Evolutionary conservation across 2,113 vertebrate species (phyloP), one percentile per base, ranked within the genome.

Genomic region (Salvelinus fontinalis): DNA sequence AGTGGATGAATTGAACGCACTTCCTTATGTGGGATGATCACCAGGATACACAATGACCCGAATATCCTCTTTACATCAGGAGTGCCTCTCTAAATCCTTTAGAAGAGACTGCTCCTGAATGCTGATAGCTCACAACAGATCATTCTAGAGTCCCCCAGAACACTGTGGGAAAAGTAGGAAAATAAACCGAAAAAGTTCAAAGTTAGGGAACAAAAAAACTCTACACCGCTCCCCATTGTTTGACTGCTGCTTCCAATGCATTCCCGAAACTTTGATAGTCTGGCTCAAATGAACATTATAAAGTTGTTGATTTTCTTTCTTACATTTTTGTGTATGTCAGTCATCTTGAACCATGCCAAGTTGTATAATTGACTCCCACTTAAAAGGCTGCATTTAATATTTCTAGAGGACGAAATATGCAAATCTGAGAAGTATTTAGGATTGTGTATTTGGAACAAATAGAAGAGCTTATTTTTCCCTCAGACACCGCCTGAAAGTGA

Each of bases 381-480:
- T 67, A 18, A 54, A 54, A 54, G 14, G 12, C 51, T 54, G 51
- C 1, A 54, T 54, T 54, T 54, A 18, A 54, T 54, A 54, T 14
- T 54, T 54, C 16, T 54, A 5, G 3, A 54, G 51, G 51, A 54
- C 18, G 51, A 54, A 54, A 54, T 54, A 54, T 54, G 51, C 51
- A 54, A 44, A 54, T 54, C 51, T 54, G 51, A 54, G 16, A 54
- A 54, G 62, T 73, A 69, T 68, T 84, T 83, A n/a, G 81, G 68
- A 70, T 79, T 73, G 71, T 78, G 78, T 67, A 67, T 81, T 78
- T 66, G 65, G 68, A 84, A 75, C 65, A 85, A 86, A 84, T 76
- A n/a, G 79, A 85, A 86, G 8, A 67, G 73, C 27, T 75, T 77
- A 76, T 79, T 81, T 66, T 70, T 3, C 65, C 68, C 44, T 73